Conservation (phyloP, 2,797 vertebrate genomes). For the Sebastes melanostomus region DNA sequence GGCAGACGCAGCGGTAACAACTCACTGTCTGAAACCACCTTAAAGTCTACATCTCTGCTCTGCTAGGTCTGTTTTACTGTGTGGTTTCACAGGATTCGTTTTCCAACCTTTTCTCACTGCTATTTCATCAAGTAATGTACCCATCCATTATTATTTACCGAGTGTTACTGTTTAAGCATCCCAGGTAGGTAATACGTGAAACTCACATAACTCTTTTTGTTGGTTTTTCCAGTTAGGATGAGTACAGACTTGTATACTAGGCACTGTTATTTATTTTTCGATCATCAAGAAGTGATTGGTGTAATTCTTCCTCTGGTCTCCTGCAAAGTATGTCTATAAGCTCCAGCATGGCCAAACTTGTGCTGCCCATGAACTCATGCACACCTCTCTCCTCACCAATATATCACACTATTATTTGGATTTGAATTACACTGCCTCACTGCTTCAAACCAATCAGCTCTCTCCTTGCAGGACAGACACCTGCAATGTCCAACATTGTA, state of each 20-base stretch:
- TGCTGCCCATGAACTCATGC: neutral
- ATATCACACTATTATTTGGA: constrained; percentile 3
- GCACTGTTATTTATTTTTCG: too few relatives aligned
- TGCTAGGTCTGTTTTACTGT: neutral
- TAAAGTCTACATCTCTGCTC: neutral
- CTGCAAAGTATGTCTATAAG: neutral
- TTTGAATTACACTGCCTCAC: neutral
- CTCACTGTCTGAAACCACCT: neutral
- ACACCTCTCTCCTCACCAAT: constrained; percentile 4
- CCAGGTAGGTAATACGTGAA: neutral
- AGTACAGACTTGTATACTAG: too few relatives aligned
- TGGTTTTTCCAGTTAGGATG: neutral
- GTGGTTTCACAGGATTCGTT: neutral
- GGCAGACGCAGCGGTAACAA: neutral
- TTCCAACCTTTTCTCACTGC: neutral
- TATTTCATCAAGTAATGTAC: neutral
- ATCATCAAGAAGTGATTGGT: neutral
- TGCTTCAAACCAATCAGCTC: neutral
- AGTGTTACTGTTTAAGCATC: neutral
- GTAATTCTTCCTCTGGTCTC: neutral
- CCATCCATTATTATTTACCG: neutral
- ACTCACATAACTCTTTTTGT: neutral
- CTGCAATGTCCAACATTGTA: too few relatives aligned
- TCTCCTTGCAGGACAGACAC: neutral
- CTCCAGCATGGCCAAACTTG: constrained; percentile 20